Evolutionary conservation across 2,113 vertebrate species (phyloP), one percentile per base, ranked within the genome.

Genomic region (Epinephelus cyanopodus): DNA sequence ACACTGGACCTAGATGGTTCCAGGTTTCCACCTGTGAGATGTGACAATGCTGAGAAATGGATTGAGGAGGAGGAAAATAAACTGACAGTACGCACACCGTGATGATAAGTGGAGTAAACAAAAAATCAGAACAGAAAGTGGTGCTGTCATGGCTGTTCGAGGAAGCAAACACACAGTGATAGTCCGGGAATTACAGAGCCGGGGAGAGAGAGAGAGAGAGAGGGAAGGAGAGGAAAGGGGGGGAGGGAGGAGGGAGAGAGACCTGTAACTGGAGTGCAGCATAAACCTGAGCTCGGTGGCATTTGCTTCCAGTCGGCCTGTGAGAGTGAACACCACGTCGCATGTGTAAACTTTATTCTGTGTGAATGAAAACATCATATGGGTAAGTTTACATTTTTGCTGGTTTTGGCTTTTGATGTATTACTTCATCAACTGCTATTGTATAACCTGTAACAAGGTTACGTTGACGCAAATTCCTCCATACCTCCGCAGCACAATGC

Each of bases 101-200:
- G 47, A 75, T 17, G 12, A 3, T 42, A 9, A 50, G n/a, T 50
- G 48, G 7, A 5, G n/a, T 19, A 60, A 76, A 54, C 3, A 27
- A 65, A 70, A 33, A 45, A 50, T 29, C 10, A 10, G 42, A 45
- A 72, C 6, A 25, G 29, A 87, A 65, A 87, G 71, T 0, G 50
- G 3, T 5, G 52, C 27, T 39, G 25, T 77, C 61, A 25, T 23
- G 3, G 48, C 74, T 81, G 64, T 92, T 90, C 86, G 37, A 72
- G 88, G 91, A 91, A 90, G 84, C 47, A 77, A 66, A 79, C 57
- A 53, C 29, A 4, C 23, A 47, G 70, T 29, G 81, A 54, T 60
- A 27, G 45, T 86, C 77, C 84, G 74, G 90, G 88, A 92, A 90
- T 27, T 3, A 57, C 23, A 66, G 54, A 74, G 33, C 2, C 5